A percentile compares a stretch with the other conserved stretches of the same genome.
These are phyloP conservation scores for Dryas iulia DNA, from an alignment of 1,140 invertebrate genomes.

Conservation along the genomic window DNA sequence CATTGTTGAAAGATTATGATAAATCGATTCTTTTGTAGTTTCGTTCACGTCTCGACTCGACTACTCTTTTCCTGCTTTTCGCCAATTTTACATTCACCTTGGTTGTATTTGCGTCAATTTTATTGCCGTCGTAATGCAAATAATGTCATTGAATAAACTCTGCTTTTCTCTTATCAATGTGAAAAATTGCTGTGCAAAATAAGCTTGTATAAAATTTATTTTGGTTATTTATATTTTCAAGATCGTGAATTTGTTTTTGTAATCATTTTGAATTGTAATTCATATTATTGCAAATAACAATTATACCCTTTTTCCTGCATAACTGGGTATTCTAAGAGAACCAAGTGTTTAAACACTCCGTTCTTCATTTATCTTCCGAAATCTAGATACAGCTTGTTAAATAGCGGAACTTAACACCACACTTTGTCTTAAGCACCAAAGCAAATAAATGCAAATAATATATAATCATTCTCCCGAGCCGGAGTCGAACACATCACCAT, in stretches of 20 bases:
- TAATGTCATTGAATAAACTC: conserved; percentile 21
- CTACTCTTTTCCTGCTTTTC: conserved; percentile 7
- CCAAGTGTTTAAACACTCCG: no score
- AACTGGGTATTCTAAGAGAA: no score
- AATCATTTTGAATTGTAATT: background rate
- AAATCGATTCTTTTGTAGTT: conserved; percentile 19
- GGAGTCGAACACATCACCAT: no score
- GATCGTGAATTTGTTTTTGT: background rate
- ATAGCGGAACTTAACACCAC: no score
- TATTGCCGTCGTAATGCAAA: conserved; percentile 21
- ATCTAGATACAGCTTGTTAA: no score
- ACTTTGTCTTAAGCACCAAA: no score
- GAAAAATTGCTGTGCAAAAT: background rate
- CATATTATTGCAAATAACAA: background rate
- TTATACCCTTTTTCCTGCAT: no score
- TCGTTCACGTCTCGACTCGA: background rate
- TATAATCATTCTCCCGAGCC: no score
- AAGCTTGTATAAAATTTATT: background rate
- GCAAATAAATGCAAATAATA: no score
- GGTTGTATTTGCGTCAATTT: conserved; percentile 27
- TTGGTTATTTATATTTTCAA: background rate
- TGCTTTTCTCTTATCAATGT: background rate
- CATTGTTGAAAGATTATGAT: conserved; percentile 10
- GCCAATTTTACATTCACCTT: conserved; percentile 30
- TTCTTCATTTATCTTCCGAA: no score